Conservation (phyloP, 2,113 vertebrate genomes). For the Dromiciops gliroides region DNA sequence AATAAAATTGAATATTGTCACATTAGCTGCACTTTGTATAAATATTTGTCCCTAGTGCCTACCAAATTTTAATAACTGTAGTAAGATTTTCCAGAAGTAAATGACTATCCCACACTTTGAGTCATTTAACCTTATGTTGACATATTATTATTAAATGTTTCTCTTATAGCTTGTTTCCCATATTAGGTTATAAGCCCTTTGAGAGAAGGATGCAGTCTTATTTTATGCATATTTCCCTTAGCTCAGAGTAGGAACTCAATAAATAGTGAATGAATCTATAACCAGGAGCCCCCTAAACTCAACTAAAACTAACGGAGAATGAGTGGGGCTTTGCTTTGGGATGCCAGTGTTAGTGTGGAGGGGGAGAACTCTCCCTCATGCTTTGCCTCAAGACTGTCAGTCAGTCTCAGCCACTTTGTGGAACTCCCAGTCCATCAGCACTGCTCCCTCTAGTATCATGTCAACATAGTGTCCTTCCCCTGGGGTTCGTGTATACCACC, state of each 20-base stretch:
- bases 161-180: neutral
- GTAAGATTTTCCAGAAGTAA: constrained; percentile 50
- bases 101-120: neutral
- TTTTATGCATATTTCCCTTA: too few species aligned
- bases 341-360: neutral
- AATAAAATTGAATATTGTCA: constrained; percentile 73
- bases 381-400: neutral
- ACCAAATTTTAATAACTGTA: constrained; percentile 52
- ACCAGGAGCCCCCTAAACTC: neutral
- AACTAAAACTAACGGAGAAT: neutral
- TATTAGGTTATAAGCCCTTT: neutral
- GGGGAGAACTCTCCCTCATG: neutral
- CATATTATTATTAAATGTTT: neutral
- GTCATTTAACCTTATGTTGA: neutral
- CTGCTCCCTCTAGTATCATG: neutral
- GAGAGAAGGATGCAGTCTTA: neutral
- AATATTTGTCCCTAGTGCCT: constrained; percentile 67
- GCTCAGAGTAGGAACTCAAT: neutral
- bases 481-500: neutral
- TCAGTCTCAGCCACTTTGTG: neutral
- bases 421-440: neutral
- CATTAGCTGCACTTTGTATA: constrained; percentile 71
- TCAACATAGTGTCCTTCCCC: neutral
- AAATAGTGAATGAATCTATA: neutral
- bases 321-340: neutral